Percentiles rank a stretch among this genome's conserved stretches.
Evolutionary conservation across 2,888 invertebrate genomes (phyloP).

Genomic region (Colostygia pectinataria): DNA sequence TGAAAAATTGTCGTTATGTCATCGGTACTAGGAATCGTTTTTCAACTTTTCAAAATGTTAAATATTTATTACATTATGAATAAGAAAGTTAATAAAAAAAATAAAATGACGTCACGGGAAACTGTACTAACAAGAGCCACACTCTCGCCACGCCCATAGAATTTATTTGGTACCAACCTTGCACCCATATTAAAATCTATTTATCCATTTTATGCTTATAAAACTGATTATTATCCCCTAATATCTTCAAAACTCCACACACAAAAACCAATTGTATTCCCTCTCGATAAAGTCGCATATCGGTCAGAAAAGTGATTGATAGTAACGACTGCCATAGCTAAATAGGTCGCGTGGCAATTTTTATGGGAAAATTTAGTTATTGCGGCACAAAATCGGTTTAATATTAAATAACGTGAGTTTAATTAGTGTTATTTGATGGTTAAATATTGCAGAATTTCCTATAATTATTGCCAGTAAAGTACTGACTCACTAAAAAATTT

Average conservation of each 20-base stretch:
- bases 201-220: slow-evolving; percentile 42
- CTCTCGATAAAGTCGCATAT: neutral
- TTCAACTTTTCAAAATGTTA: too few relatives aligned
- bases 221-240: slow-evolving; percentile 32
- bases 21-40: too few relatives aligned
- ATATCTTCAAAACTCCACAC: slow-evolving; percentile 8
- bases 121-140: slow-evolving; percentile 63
- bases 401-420: slow-evolving; percentile 40
- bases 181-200: slow-evolving; percentile 39
- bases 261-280: slow-evolving; percentile 14
- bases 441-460: too few relatives aligned
- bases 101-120: slow-evolving; percentile 69
- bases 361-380: slow-evolving; percentile 63
- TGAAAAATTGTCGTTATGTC: too few relatives aligned
- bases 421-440: slow-evolving; percentile 9
- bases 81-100: neutral
- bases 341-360: slow-evolving; percentile 72
- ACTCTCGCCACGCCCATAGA: slow-evolving; percentile 67
- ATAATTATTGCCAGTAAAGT: too few relatives aligned
- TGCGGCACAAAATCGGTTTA: slow-evolving; percentile 45
- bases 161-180: slow-evolving; percentile 47
- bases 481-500: too few relatives aligned
- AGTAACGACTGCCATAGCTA: slow-evolving; percentile 50
- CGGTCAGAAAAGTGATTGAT: neutral
- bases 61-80: too few relatives aligned